Percentiles rank a stretch among this genome's conserved stretches.
phyloP scores from a whole-genome alignment of 2,888 invertebrate genomes.

The Nipponacmea schrenckii region DNA sequence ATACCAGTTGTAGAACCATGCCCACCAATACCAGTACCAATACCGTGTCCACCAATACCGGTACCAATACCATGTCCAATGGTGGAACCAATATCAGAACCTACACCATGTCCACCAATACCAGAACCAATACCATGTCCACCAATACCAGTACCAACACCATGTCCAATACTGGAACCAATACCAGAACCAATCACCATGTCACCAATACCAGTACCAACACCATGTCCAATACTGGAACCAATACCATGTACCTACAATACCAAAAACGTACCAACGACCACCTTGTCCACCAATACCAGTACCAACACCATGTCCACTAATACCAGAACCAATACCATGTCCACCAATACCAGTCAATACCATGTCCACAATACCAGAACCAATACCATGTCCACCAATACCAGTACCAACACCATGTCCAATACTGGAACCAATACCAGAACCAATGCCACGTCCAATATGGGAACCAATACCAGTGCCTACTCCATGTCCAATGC shows the following conservation, averaged over 20 bases:
- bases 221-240: too few species aligned
- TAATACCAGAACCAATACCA: too few species aligned
- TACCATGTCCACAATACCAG: neutral
- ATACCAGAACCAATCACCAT: too few species aligned
- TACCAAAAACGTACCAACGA: too few species aligned
- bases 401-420: neutral
- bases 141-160: too few species aligned
- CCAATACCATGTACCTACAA: too few species aligned
- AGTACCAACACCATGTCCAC: too few species aligned
- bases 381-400: neutral
- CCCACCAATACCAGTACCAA: neutral
- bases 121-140: neutral
- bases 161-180: too few species aligned
- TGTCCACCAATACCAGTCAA: too few species aligned
- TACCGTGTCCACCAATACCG: neutral
- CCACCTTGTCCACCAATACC: too few species aligned
- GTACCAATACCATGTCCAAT: neutral
- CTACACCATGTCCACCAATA: neutral
- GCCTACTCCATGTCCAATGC: neutral
- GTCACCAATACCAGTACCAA: too few species aligned
- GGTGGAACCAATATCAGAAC: neutral
- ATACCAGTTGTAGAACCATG: neutral
- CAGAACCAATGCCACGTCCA: neutral
- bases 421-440: neutral
- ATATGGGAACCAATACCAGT: neutral